Conservation (phyloP, 1,140 invertebrate species). For the Pentalonia nigronervosa region DNA sequence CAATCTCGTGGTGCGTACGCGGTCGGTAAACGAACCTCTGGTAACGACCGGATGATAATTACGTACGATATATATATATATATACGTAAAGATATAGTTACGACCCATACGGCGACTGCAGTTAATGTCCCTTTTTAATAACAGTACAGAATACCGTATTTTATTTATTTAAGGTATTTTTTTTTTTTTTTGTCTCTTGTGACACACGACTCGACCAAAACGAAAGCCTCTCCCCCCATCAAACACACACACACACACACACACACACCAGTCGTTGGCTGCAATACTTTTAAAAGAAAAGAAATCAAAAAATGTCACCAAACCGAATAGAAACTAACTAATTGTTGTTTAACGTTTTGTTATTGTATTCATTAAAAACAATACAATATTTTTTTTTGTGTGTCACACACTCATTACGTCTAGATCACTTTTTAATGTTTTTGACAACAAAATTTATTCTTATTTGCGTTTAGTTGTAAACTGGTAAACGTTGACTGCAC, state of each 20-base stretch:
- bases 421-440: background rate
- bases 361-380: too few relatives aligned
- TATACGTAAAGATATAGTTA: background rate
- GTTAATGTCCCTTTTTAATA: constrained; percentile 6
- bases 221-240: too few relatives aligned
- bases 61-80: background rate
- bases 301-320: too few relatives aligned
- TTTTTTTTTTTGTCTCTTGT: background rate
- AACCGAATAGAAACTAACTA: background rate
- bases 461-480: too few relatives aligned
- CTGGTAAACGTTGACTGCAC: background rate
- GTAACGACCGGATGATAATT: background rate
- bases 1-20: background rate
- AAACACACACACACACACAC: too few relatives aligned
- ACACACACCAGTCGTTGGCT: too few relatives aligned
- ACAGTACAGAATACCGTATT: background rate
- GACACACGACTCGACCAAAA: background rate
- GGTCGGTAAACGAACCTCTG: background rate
- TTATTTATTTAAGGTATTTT: background rate
- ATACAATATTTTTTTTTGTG: too few relatives aligned
- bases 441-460: background rate
- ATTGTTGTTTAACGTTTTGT: background rate
- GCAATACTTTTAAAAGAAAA: too few relatives aligned
- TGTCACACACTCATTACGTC: background rate
- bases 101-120: background rate